A percentile compares a stretch with the other conserved stretches of the same genome.
Evolutionary conservation across 2,797 vertebrate genomes (phyloP).

Genomic region (Chiropotes sagulatus): DNA sequence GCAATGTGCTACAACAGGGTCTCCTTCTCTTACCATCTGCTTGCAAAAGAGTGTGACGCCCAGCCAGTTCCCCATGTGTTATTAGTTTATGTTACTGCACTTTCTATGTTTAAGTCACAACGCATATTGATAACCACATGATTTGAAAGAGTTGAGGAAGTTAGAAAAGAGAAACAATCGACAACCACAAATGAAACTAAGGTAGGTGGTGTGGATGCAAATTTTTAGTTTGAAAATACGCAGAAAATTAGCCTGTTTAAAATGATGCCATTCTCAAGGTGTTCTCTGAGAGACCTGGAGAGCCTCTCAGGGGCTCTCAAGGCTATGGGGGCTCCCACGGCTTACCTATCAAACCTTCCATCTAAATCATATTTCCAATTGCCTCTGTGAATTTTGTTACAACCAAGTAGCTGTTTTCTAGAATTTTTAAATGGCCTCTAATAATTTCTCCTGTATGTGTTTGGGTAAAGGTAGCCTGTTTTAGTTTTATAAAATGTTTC

Average conservation of each 20-base stretch:
- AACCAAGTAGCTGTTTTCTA: not conserved
- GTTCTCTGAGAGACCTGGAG: not conserved
- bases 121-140: not conserved
- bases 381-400: not conserved
- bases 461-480: not conserved
- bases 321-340: not conserved
- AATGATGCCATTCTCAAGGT: not conserved
- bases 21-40: not conserved
- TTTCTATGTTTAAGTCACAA: not conserved
- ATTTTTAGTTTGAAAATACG: not conserved
- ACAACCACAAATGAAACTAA: not conserved
- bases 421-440: not conserved
- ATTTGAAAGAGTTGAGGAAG: not conserved
- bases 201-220: not conserved
- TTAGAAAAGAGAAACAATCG: not conserved
- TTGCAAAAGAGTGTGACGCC: not conserved
- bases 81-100: not conserved
- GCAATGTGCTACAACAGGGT: rapidly evolving
- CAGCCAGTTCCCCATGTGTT: not conserved
- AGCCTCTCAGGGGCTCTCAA: not conserved
- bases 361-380: not conserved
- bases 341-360: not conserved
- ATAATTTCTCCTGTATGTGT: not conserved
- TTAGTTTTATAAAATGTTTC: not conserved
- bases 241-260: not conserved